Evolutionary conservation across 1,140 invertebrate species (phyloP).

Genomic region (Drosophila oshimai): DNA sequence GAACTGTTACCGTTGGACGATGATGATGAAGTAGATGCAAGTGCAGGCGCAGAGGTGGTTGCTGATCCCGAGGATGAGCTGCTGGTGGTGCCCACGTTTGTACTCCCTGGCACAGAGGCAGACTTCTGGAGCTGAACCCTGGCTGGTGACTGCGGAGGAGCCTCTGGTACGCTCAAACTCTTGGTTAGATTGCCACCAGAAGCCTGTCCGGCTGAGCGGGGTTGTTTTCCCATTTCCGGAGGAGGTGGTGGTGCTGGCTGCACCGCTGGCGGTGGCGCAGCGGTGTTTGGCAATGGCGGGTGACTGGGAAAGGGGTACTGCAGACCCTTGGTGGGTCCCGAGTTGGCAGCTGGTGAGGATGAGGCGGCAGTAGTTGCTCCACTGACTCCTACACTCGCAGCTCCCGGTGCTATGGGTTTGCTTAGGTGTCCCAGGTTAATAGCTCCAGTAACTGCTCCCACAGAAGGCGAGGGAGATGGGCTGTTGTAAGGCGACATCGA

Average conservation of each 20-base stretch:
- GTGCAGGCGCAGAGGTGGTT: neutral
- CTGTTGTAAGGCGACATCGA: constrained; percentile 81
- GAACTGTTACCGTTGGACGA: constrained; percentile 78
- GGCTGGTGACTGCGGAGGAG: neutral
- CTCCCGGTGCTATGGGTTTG: constrained; percentile 2
- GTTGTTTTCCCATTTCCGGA: constrained; percentile 39
- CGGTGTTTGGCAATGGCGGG: constrained; percentile 85
- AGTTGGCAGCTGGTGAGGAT: constrained; percentile 22
- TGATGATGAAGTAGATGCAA: constrained; percentile 14
- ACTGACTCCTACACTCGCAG: neutral
- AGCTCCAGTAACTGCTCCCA: constrained; percentile 21
- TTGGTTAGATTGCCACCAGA: constrained; percentile 45
- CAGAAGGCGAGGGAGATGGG: constrained; percentile 72
- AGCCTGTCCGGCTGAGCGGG: constrained; percentile 1
- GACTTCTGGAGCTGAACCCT: constrained; percentile 78
- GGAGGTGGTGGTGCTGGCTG: constrained; percentile 70
- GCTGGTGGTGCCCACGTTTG: constrained; percentile 68
- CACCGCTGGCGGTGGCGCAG: constrained; percentile 65
- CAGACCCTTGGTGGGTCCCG: constrained; percentile 84
- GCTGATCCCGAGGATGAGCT: constrained; percentile 5
- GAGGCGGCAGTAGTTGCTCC: neutral
- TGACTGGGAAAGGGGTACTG: constrained; percentile 92
- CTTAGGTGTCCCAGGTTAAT: constrained; percentile 18
- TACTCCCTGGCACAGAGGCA: constrained; percentile 83
- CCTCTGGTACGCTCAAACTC: constrained; percentile 69